Conservation (phyloP, 1,140 invertebrate genomes). For the fruit fly (Drosophila melanogaster) region Release_6_plus_ISO1_MT NT_033777.3:18645501-18646000, state of each 20-base stretch:
- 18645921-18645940: neutral
- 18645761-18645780: slow-evolving; percentile 27
- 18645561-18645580: slow-evolving; percentile 38
- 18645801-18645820: slow-evolving; percentile 60
- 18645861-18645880: slow-evolving; percentile 51
- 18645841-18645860: slow-evolving; percentile 51
- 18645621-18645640: slow-evolving; percentile 22
- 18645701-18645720: neutral
- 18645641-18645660: slow-evolving; percentile 55
- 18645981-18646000: neutral
- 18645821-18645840: slow-evolving; percentile 29
- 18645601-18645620: slow-evolving; percentile 45
- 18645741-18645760: slow-evolving; percentile 49
- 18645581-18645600: slow-evolving; percentile 18
- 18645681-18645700: slow-evolving; percentile 32
- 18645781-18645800: slow-evolving; percentile 58
- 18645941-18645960: slow-evolving; percentile 24
- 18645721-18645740: neutral
- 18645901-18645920: too few species aligned
- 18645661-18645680: slow-evolving; percentile 30
- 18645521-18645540: neutral
- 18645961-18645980: slow-evolving; percentile 7
- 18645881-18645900: slow-evolving; percentile 48
- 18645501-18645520: slow-evolving; percentile 9
- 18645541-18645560: slow-evolving; percentile 33